Conservation (phyloP, 1,140 invertebrate species). For the Pogonus chalceus region DNA sequence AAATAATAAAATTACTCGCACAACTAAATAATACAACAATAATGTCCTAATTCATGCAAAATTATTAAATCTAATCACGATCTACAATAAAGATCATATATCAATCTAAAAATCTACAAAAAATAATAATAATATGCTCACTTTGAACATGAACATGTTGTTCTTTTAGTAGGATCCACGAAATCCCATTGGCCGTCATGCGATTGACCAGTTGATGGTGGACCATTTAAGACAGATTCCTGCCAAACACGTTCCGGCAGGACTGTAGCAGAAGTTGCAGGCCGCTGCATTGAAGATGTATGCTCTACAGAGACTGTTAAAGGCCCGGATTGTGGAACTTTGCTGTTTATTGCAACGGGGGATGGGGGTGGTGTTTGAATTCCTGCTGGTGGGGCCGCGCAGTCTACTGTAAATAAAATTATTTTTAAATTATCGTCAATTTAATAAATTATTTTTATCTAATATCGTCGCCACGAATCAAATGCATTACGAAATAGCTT, state of each 20-base stretch:
- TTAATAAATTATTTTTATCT: no score
- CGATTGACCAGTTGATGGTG: constrained; percentile 26
- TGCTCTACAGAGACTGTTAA: constrained; percentile 40
- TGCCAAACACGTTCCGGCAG: constrained; percentile 69
- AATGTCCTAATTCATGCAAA: no score
- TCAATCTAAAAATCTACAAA: no score
- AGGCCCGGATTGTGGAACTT: constrained; percentile 33
- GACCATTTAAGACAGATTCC: constrained; percentile 52
- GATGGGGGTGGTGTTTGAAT: constrained; percentile 31
- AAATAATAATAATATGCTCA: constrained; percentile 41
- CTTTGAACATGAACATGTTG: constrained; percentile 69
- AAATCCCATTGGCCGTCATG: constrained; percentile 68
- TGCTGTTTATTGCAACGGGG: constrained; percentile 41
- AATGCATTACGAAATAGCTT: no score
- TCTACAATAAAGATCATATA: no score
- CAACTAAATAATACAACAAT: no score
- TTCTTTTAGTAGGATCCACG: constrained; percentile 71
- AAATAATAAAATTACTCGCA: no score
- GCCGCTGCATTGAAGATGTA: constrained; percentile 39
- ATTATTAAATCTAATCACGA: no score
- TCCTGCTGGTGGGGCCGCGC: not conserved
- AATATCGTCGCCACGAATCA: no score
- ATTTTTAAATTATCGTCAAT: no score
- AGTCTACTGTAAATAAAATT: no score
- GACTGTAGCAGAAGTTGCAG: constrained; percentile 45